Conservation (phyloP, 2,113 vertebrate species). For the Brachyhypopomus occidentalis region DNA sequence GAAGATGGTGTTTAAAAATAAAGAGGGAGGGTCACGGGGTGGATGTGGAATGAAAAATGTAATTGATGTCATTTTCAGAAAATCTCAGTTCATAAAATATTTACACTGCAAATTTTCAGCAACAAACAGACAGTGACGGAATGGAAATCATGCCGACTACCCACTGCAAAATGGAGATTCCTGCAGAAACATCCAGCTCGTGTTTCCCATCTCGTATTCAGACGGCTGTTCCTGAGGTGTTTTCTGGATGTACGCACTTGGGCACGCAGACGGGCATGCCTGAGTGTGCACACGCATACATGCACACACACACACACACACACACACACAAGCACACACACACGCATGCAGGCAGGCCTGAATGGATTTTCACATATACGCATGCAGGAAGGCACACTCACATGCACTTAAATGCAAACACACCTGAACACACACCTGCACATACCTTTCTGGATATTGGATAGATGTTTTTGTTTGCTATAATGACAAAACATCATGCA, state of each 20-base stretch:
- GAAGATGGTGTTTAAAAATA: constrained; percentile 31
- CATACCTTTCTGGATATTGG: too few species aligned
- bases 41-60: constrained; percentile 12
- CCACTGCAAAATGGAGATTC: constrained; percentile 4
- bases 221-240: not conserved
- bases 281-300: too few species aligned
- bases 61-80: constrained; percentile 34
- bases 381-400: too few species aligned
- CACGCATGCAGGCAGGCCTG: too few species aligned
- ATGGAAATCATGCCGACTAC: constrained; percentile 7
- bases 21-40: not conserved
- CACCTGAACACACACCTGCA: too few species aligned
- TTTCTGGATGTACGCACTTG: not conserved
- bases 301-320: too few species aligned
- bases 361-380: too few species aligned
- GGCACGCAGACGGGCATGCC: too few species aligned
- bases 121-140: constrained; percentile 20
- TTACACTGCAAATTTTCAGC: constrained; percentile 33
- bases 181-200: not conserved
- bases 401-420: too few species aligned
- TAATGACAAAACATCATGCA: too few species aligned
- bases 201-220: not conserved
- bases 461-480: too few species aligned
- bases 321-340: too few species aligned
- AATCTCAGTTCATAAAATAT: constrained; percentile 46